Evolutionary conservation across 2,888 invertebrate species (phyloP).

Genomic region (Zaprionus bogoriensis): DNA sequence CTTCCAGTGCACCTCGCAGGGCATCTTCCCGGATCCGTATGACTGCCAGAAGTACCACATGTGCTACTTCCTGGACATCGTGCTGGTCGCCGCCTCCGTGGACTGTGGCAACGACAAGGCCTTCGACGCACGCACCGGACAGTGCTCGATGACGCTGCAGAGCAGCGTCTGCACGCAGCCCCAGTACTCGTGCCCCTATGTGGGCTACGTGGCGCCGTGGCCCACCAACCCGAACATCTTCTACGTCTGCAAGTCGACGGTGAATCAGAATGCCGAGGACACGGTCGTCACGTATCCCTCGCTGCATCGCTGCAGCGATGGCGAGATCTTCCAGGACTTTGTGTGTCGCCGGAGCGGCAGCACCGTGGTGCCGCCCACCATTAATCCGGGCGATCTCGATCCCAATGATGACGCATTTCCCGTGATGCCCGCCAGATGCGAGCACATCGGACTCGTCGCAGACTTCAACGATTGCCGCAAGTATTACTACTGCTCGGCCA

Average conservation of each 20-base stretch:
- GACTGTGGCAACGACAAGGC: slow-evolving; percentile 81
- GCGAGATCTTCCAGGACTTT: slow-evolving; percentile 78
- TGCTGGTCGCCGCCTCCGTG: slow-evolving; percentile 80
- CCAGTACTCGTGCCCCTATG: slow-evolving; percentile 77
- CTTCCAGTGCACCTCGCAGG: slow-evolving; percentile 82
- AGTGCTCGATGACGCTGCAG: slow-evolving; percentile 77
- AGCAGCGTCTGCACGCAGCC: slow-evolving; percentile 70
- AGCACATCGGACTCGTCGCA: slow-evolving; percentile 68
- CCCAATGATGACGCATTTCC: slow-evolving; percentile 46
- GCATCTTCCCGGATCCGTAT: slow-evolving; percentile 82
- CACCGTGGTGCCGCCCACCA: slow-evolving; percentile 4
- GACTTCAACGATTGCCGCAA: slow-evolving; percentile 75
- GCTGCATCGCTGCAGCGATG: slow-evolving; percentile 80
- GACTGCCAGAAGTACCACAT: slow-evolving; percentile 83
- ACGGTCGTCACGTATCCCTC: slow-evolving; percentile 80
- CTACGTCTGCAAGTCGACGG: slow-evolving; percentile 81
- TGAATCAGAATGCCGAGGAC: slow-evolving; percentile 78
- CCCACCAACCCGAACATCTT: slow-evolving; percentile 81
- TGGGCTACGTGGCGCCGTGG: slow-evolving; percentile 80
- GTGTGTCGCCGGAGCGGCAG: slow-evolving; percentile 55
- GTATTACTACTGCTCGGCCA: slow-evolving; percentile 79
- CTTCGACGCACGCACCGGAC: slow-evolving; percentile 79
- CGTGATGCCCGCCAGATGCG: slow-evolving; percentile 44
- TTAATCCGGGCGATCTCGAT: slow-evolving; percentile 1
- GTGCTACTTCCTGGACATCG: slow-evolving; percentile 80